Evolutionary conservation across 2,113 vertebrate genomes (phyloP).

Genomic region (Microtus montanus): DNA sequence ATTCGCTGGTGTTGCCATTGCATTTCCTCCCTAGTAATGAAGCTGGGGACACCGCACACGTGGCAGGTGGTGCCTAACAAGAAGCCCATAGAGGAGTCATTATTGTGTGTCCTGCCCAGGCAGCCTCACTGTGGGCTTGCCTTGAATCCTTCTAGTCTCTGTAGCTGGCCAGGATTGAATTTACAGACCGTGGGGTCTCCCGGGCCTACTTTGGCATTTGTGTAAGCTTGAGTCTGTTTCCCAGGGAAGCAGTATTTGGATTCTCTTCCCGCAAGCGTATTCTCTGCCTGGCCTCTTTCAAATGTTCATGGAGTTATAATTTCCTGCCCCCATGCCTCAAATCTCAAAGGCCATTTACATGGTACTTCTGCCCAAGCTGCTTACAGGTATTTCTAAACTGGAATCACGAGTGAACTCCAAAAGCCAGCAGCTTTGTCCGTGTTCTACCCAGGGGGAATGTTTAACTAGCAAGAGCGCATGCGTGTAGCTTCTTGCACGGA

Average conservation of each 20-base stretch:
- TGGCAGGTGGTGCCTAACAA: slow-evolving; percentile 58
- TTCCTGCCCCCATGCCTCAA: slow-evolving; percentile 21
- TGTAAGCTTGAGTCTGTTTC: neutral
- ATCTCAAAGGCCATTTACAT: slow-evolving; percentile 65
- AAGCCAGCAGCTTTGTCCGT: slow-evolving; percentile 28
- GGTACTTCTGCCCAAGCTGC: slow-evolving; percentile 66
- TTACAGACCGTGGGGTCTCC: neutral
- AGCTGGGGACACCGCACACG: neutral
- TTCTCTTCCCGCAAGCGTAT: slow-evolving; percentile 52
- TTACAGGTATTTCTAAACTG: slow-evolving; percentile 61
- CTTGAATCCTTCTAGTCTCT: slow-evolving; percentile 51
- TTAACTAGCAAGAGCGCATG: neutral
- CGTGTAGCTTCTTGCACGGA: neutral
- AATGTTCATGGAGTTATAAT: slow-evolving; percentile 53
- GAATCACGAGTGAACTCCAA: slow-evolving; percentile 60
- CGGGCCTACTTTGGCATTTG: slow-evolving; percentile 44
- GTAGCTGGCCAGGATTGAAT: slow-evolving; percentile 63
- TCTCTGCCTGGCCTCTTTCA: slow-evolving; percentile 46
- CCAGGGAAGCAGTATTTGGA: slow-evolving; percentile 51
- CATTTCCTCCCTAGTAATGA: slow-evolving; percentile 48
- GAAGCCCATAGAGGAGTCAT: slow-evolving; percentile 58
- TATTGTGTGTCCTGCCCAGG: neutral
- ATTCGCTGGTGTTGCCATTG: neutral
- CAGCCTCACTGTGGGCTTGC: slow-evolving; percentile 53
- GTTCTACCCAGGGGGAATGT: slow-evolving; percentile 18